These are phyloP conservation scores for Sebastes trivittatus DNA, from an alignment of 2,797 vertebrate genomes.

Conservation along the genomic window DNA sequence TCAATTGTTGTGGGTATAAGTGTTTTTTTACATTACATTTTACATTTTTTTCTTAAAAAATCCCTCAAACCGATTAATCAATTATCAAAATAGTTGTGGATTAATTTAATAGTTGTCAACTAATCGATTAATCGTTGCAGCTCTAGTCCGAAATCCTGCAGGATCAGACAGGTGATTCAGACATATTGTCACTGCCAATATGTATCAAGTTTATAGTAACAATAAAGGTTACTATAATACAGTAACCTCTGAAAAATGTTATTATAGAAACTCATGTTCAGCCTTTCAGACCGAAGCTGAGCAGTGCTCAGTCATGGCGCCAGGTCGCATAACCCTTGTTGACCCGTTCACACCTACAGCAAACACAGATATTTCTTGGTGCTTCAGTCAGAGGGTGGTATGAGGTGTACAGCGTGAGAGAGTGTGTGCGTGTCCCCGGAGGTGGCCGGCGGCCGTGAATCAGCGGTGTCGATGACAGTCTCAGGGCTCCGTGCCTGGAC, in stretches of 20 bases:
- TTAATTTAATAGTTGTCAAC: no score
- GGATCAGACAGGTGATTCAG: neutral
- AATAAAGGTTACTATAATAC: neutral
- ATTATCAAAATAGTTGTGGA: no score
- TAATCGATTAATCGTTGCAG: no score
- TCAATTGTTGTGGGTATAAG: neutral
- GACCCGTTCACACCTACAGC: conserved; percentile 11
- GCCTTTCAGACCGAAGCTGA: neutral
- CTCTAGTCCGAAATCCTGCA: neutral
- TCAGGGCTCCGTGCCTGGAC: conserved; percentile 76
- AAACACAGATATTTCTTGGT: neutral
- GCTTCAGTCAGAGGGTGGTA: conserved; percentile 9
- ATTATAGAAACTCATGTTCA: neutral
- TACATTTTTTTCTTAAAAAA: no score
- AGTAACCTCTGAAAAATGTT: neutral
- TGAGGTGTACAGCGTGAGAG: conserved; percentile 4
- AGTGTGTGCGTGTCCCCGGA: conserved; percentile 14
- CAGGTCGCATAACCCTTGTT: conserved; percentile 1
- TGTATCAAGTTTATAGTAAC: neutral
- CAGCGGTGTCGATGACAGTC: conserved; percentile 72
- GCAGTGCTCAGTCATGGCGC: neutral
- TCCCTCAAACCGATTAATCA: no score
- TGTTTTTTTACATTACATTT: no score
- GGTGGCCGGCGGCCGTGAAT: conserved; percentile 72
- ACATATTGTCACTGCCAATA: neutral